These are phyloP conservation scores for Dendrocincla fuliginosa DNA, from an alignment of 2,797 vertebrate genomes.

Conservation along the genomic window DNA sequence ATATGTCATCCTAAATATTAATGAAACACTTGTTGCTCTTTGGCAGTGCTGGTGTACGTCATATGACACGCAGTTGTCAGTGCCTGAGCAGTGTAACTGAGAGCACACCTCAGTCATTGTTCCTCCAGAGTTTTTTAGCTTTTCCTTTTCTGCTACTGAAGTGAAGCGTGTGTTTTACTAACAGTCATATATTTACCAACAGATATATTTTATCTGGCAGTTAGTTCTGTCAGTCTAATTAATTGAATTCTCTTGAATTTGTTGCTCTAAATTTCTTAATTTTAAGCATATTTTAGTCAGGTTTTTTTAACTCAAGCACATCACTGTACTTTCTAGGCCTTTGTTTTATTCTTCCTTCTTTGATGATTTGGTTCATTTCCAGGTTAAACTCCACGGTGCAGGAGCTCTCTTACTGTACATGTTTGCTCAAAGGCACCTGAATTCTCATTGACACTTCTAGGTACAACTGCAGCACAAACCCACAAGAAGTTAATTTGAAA, in stretches of 20 bases:
- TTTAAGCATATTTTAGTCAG: neutral
- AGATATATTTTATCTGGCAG: neutral
- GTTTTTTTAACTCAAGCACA: neutral
- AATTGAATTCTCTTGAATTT: neutral
- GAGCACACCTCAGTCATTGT: neutral
- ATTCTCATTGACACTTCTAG: neutral
- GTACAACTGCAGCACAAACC: neutral
- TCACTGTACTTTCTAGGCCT: neutral
- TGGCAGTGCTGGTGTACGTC: neutral
- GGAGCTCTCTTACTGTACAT: neutral
- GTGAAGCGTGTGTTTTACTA: neutral
- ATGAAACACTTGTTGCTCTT: neutral
- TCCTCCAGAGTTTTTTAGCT: neutral
- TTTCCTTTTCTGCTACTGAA: neutral
- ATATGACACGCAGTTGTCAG: rapidly evolving
- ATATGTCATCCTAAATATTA: neutral
- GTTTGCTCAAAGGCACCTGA: neutral
- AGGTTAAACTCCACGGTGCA: neutral
- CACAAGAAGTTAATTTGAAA: neutral
- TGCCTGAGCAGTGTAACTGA: neutral
- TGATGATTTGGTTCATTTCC: neutral
- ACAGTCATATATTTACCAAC: neutral
- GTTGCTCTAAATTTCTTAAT: neutral
- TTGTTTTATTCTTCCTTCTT: neutral
- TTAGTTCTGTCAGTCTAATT: neutral